These are phyloP conservation scores for Oriolus oriolus DNA, from an alignment of 2,113 vertebrate species.

Conservation along the genomic window DNA sequence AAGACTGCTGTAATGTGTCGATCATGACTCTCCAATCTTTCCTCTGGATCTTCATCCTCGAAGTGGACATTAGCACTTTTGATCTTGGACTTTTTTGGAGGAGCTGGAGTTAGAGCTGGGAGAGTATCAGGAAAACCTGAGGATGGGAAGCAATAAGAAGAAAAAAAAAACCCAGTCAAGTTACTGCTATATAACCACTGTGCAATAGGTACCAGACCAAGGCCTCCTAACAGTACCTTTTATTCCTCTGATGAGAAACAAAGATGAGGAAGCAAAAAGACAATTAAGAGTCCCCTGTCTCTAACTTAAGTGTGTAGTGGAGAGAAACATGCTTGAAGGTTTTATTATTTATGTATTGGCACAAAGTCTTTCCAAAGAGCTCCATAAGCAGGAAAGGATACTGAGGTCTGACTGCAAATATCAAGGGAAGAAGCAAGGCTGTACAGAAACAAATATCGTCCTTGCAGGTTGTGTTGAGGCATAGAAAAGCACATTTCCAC, in stretches of 20 bases:
- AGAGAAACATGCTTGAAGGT: neutral
- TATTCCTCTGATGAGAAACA: neutral
- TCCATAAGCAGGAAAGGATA: neutral
- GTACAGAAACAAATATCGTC: neutral
- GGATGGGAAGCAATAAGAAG: neutral
- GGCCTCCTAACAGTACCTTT: neutral
- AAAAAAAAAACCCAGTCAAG: neutral
- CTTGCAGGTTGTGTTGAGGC: neutral
- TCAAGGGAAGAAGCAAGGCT: neutral
- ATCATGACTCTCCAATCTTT: conserved; percentile 81
- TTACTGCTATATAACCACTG: neutral
- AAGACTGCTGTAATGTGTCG: conserved; percentile 89
- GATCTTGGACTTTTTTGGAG: conserved; percentile 85
- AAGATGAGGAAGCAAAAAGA: neutral
- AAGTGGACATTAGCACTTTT: conserved; percentile 73
- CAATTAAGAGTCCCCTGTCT: neutral
- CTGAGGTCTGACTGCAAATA: neutral
- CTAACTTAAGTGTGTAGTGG: neutral
- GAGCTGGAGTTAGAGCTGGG: conserved; percentile 85
- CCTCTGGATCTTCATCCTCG: conserved; percentile 81
- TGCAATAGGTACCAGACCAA: neutral
- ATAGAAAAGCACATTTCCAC: neutral
- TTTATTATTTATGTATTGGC: neutral
- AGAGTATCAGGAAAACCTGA: conserved; percentile 85
- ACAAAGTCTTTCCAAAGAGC: neutral